A percentile compares a stretch with the other conserved stretches of the same genome.
Conservation (phyloP, 2,113 vertebrate genomes). For the Neogobius melanostomus region DNA sequence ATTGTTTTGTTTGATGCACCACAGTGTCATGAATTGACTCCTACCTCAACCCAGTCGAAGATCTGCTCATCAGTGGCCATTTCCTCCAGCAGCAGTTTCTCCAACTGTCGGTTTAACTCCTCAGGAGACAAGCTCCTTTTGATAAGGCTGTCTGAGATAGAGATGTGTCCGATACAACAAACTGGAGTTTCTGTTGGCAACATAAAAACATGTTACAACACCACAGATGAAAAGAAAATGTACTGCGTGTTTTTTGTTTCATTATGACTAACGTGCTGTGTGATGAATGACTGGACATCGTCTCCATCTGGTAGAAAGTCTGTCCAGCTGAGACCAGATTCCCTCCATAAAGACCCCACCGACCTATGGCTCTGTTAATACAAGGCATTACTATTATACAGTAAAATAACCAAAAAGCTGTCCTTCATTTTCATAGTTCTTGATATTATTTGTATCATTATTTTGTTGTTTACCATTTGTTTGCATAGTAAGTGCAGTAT, state of each 20-base stretch:
- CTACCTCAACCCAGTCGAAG: constrained; percentile 99
- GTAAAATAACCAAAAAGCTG: background rate
- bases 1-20: background rate
- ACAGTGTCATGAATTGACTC: background rate
- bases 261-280: constrained; percentile 81
- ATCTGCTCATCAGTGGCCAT: constrained; percentile 94
- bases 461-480: constrained; percentile 89
- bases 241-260: background rate
- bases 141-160: constrained; percentile 80
- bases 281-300: constrained; percentile 88
- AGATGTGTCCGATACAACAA: constrained; percentile 82
- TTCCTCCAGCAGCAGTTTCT: constrained; percentile 91
- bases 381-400: constrained; percentile 24
- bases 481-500: constrained; percentile 99
- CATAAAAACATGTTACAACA: background rate
- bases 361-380: constrained; percentile 92
- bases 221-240: background rate
- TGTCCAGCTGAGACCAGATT: constrained; percentile 88
- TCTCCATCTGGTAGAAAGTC: constrained; percentile 90
- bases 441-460: background rate
- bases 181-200: constrained; percentile 87
- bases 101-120: constrained; percentile 87
- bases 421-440: background rate
- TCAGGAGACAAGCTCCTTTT: constrained; percentile 83
- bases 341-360: constrained; percentile 92